phyloP scores from a whole-genome alignment of 2,888 invertebrate genomes.

The Drepana falcataria region DNA sequence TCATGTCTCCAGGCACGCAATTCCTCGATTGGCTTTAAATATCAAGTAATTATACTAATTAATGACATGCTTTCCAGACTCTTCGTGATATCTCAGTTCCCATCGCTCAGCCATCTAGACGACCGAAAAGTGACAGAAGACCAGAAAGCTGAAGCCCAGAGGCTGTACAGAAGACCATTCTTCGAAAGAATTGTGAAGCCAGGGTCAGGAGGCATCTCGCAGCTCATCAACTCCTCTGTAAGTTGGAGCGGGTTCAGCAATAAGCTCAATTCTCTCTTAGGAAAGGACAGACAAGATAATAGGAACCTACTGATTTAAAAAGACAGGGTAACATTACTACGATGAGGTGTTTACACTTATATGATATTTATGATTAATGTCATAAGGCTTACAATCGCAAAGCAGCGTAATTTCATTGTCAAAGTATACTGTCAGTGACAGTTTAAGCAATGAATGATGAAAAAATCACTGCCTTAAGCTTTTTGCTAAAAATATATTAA shows the following conservation, averaged over 20 bases:
- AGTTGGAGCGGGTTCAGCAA: constrained; percentile 51
- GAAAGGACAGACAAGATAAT: constrained; percentile 37
- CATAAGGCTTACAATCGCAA: no score
- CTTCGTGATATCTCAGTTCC: constrained; percentile 86
- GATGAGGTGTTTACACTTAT: background rate
- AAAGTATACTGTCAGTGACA: no score
- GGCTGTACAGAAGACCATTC: constrained; percentile 81
- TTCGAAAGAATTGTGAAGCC: constrained; percentile 67
- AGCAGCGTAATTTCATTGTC: no score
- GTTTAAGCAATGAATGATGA: no score
- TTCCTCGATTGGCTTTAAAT: no score
- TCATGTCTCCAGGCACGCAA: no score
- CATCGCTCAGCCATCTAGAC: constrained; percentile 83
- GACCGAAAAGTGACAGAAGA: constrained; percentile 83
- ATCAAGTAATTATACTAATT: no score
- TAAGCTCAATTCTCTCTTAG: constrained; percentile 40
- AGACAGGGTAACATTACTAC: background rate
- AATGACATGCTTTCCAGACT: constrained; percentile 69
- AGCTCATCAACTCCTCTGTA: constrained; percentile 46
- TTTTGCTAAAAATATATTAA: no score
- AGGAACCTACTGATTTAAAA: constrained; percentile 31
- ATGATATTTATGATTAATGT: no score
- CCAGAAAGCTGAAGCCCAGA: constrained; percentile 80
- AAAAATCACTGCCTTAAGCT: no score
- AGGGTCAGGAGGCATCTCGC: constrained; percentile 40